Conservation (phyloP, 1,140 invertebrate genomes). For the Olivierus martensii region DNA sequence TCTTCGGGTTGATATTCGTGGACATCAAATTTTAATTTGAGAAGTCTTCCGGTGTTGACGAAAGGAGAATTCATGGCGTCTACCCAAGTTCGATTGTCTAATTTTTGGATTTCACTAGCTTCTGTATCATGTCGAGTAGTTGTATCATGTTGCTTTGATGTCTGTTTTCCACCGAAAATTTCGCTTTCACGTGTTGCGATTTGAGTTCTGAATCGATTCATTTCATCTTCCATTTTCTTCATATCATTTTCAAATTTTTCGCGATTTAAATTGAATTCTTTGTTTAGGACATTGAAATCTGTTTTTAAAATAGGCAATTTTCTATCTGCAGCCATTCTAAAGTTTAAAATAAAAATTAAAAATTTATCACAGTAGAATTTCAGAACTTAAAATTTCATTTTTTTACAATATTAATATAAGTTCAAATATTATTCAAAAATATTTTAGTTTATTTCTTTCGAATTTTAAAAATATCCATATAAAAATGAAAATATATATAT, state of each 20-base stretch:
- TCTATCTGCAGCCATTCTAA: conserved; percentile 25
- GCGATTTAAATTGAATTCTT: conserved; percentile 88
- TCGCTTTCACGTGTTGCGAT: conserved; percentile 68
- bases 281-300: conserved; percentile 88
- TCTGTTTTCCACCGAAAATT: conserved; percentile 2
- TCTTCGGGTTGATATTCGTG: conserved; percentile 88
- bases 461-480: too few species aligned
- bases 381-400: too few species aligned
- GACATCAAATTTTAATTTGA: conserved; percentile 85
- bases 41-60: conserved; percentile 65
- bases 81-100: conserved; percentile 42
- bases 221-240: conserved; percentile 96
- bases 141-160: conserved; percentile 1
- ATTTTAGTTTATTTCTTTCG: too few species aligned
- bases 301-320: conserved; percentile 69
- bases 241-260: conserved; percentile 92
- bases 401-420: too few species aligned
- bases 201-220: conserved; percentile 85
- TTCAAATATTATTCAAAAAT: too few species aligned
- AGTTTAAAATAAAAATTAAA: neutral
- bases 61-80: conserved; percentile 75
- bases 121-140: conserved; percentile 1
- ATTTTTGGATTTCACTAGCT: neutral
- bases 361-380: too few species aligned
- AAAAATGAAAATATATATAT: too few species aligned